phyloP scores from a whole-genome alignment of 2,113 vertebrate species.

The Synchiropus splendidus region DNA sequence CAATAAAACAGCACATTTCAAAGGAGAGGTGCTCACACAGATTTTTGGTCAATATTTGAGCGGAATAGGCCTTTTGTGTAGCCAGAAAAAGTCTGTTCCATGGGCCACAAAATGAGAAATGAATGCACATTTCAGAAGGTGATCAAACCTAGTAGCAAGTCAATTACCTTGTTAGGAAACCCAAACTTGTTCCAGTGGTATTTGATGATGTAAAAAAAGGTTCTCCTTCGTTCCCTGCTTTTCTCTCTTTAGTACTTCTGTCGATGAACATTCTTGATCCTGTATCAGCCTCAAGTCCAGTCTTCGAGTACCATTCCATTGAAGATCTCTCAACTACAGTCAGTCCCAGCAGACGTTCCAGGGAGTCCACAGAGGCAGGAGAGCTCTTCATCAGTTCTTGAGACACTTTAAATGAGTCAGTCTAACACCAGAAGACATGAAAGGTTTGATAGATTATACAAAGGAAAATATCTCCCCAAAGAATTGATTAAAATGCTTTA shows the following conservation, averaged over 20 bases:
- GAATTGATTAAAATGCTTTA: not conserved
- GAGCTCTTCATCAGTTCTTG: conserved; percentile 73
- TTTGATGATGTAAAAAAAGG: conserved; percentile 62
- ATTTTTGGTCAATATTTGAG: too few relatives aligned
- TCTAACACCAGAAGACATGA: conserved; percentile 58
- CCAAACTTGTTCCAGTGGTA: conserved; percentile 25
- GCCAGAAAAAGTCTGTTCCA: too few relatives aligned
- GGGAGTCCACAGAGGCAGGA: conserved; percentile 54
- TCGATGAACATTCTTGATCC: conserved; percentile 52
- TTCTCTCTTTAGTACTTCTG: conserved; percentile 3
- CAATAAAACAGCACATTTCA: too few relatives aligned
- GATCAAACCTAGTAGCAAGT: not conserved
- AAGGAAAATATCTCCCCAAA: not conserved
- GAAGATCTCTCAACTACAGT: conserved; percentile 41
- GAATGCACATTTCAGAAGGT: too few relatives aligned
- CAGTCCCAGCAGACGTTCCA: conserved; percentile 61
- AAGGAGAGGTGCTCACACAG: too few relatives aligned
- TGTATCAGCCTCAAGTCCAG: conserved; percentile 27
- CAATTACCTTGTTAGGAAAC: conserved; percentile 14
- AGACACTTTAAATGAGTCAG: conserved; percentile 91
- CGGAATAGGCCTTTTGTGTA: too few relatives aligned
- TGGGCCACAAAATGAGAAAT: too few relatives aligned
- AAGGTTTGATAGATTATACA: not conserved
- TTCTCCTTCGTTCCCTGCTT: conserved; percentile 24
- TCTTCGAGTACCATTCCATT: conserved; percentile 17